phyloP scores from a whole-genome alignment of 2,113 vertebrate genomes.

The Pygoscelis adeliae region DNA sequence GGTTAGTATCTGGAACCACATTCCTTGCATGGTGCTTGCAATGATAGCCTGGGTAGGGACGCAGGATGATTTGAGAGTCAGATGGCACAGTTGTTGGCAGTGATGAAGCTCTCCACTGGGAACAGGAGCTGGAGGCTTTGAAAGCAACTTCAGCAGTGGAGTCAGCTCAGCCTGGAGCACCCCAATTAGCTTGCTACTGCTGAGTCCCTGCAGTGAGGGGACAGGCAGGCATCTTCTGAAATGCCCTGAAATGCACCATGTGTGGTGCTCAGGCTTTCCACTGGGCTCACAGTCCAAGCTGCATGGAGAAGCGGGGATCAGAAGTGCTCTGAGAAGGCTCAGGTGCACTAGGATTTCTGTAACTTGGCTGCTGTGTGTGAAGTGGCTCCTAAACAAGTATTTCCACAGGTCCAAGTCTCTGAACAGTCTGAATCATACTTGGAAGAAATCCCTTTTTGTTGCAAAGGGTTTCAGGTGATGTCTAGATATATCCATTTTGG shows the following conservation, averaged over 20 bases:
- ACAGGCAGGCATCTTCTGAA: background rate
- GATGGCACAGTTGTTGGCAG: background rate
- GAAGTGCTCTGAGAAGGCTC: background rate
- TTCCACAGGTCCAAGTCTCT: background rate
- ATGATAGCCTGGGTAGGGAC: no score
- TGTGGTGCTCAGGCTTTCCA: background rate
- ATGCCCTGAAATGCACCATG: accelerated
- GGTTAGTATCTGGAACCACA: background rate
- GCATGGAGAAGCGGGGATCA: background rate
- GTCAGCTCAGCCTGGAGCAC: background rate
- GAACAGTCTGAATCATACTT: background rate
- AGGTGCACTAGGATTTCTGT: background rate
- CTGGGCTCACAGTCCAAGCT: background rate
- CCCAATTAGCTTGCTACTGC: background rate
- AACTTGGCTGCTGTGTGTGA: background rate
- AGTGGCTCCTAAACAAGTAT: background rate
- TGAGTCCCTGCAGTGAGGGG: background rate
- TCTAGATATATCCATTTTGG: background rate
- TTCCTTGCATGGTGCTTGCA: background rate
- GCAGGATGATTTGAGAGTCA: background rate
- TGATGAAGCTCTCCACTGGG: background rate
- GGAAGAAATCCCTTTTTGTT: background rate
- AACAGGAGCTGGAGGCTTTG: background rate
- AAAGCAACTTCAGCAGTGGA: background rate
- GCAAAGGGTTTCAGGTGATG: background rate